Evolutionary conservation across 2,888 invertebrate genomes (phyloP).

Genomic region (Netelia fuscicornis): DNA sequence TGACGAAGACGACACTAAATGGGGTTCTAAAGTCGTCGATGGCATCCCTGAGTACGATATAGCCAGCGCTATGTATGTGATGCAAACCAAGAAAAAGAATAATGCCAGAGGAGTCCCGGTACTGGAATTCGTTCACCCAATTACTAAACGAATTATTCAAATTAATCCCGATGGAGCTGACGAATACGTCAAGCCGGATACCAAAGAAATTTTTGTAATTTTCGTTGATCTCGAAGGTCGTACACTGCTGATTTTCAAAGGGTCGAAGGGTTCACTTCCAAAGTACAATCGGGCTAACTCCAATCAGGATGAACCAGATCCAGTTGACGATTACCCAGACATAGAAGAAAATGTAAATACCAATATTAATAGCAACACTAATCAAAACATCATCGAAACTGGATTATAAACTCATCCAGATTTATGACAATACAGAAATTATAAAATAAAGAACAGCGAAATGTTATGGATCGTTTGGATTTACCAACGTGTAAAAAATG

Average conservation of each 20-base stretch:
- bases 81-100: neutral
- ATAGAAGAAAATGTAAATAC: neutral
- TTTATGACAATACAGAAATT: neutral
- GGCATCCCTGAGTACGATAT: constrained; percentile 2
- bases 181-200: constrained; percentile 1
- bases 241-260: constrained; percentile 26
- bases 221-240: neutral
- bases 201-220: neutral
- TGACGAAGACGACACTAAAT: neutral
- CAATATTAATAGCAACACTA: constrained; percentile 26
- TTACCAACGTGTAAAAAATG: neutral
- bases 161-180: neutral
- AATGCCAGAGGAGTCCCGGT: neutral
- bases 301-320: neutral
- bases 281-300: neutral
- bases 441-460: neutral
- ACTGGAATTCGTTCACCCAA: constrained; percentile 38
- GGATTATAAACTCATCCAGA: neutral
- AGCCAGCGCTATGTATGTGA: constrained; percentile 3
- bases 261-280: neutral
- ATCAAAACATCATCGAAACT: constrained; percentile 8
- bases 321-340: neutral
- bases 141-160: neutral
- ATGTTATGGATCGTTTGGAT: neutral
- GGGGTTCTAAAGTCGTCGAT: neutral